Percentiles rank a stretch among this genome's conserved stretches.
These are phyloP conservation scores for Cygnus atratus DNA, from an alignment of 2,113 vertebrate genomes.

Conservation along the genomic window DNA sequence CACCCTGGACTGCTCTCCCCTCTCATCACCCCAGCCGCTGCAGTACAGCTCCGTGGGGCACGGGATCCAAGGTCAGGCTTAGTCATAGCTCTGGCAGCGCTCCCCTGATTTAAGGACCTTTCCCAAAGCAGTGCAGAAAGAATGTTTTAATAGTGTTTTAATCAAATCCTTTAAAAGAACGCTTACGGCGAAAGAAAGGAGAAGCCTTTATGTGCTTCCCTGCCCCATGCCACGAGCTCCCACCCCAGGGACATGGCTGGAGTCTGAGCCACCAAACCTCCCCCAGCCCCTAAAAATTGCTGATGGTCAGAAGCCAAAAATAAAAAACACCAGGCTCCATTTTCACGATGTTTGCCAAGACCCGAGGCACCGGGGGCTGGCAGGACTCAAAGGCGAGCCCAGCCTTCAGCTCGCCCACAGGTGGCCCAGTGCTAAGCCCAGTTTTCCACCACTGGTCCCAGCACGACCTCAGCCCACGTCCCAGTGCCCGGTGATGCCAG, in stretches of 20 bases:
- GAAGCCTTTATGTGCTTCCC: neutral
- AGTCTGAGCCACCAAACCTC: neutral
- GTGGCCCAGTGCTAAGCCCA: neutral
- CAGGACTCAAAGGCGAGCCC: neutral
- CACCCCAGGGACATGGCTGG: fast-evolving
- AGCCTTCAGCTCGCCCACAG: neutral
- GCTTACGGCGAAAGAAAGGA: neutral
- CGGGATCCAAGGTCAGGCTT: neutral
- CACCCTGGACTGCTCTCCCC: neutral
- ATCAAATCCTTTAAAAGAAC: neutral
- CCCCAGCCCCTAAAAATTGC: neutral
- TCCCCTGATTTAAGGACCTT: neutral
- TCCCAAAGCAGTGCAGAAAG: neutral
- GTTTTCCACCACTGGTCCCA: neutral
- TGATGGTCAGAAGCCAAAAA: neutral
- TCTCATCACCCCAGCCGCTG: fast-evolving
- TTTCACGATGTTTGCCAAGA: neutral
- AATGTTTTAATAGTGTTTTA: neutral
- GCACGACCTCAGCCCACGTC: neutral
- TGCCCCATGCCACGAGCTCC: neutral
- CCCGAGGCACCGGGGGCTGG: neutral
- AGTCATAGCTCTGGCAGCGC: neutral
- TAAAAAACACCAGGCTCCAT: neutral
- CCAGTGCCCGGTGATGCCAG: neutral
- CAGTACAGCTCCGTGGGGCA: neutral